These are phyloP conservation scores for Xanthorhoe designata DNA, from an alignment of 2,888 invertebrate genomes.

Conservation along the genomic window DNA sequence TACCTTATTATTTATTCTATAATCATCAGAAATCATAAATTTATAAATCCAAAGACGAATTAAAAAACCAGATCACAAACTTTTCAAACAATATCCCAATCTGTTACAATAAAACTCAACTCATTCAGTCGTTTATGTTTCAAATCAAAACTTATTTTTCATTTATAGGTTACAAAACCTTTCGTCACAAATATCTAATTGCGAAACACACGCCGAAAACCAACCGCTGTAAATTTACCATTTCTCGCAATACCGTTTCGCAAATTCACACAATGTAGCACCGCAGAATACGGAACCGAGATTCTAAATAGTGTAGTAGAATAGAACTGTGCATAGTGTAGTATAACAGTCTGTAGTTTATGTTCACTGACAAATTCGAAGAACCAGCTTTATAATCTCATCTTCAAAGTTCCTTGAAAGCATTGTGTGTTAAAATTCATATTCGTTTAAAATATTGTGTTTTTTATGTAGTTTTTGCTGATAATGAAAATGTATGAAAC, in stretches of 20 bases:
- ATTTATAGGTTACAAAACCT: neutral
- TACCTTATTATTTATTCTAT: no score
- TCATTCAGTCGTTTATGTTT: neutral
- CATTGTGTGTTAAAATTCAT: no score
- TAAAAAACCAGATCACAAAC: no score
- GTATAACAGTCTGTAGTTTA: neutral
- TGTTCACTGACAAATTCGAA: neutral
- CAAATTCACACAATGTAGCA: constrained; percentile 17
- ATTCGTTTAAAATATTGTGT: no score
- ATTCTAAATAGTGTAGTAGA: constrained; percentile 9
- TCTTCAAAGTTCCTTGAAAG: neutral
- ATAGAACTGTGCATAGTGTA: neutral
- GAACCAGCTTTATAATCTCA: neutral
- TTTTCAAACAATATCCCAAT: no score
- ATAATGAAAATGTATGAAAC: no score
- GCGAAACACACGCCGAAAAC: constrained; percentile 4
- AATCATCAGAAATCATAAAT: no score
- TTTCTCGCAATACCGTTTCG: constrained; percentile 22
- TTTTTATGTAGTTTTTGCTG: no score
- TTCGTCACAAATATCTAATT: neutral
- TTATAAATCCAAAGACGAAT: no score
- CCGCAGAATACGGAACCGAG: constrained; percentile 17
- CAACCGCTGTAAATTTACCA: constrained; percentile 11
- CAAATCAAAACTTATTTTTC: no score
- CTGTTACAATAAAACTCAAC: neutral